A percentile compares a stretch with the other conserved stretches of the same genome.
These are phyloP conservation scores for Callaeas wilsoni DNA, from an alignment of 2,113 vertebrate species.

Conservation along the genomic window DNA sequence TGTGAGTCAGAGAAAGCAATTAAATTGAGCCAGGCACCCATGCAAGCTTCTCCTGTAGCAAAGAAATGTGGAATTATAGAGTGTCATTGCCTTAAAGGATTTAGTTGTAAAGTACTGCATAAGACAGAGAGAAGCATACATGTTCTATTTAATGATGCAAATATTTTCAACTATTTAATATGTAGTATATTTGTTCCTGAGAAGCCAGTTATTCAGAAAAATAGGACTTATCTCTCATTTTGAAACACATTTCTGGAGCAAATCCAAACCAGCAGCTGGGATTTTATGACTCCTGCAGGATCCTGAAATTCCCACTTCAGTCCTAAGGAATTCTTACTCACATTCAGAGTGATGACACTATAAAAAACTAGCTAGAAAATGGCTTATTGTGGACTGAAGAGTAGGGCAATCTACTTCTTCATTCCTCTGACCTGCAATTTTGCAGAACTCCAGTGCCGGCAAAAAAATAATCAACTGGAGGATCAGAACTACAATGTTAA, in stretches of 20 bases:
- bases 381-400: not conserved
- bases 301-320: constrained; percentile 13
- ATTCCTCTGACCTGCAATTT: constrained; percentile 25
- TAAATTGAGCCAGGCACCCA: constrained; percentile 24
- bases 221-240: constrained; percentile 14
- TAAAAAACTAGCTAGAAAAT: not conserved
- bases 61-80: not conserved
- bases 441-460: not conserved
- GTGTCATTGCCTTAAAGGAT: not conserved
- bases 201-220: constrained; percentile 33
- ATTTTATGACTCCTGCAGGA: constrained; percentile 48
- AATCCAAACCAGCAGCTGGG: constrained; percentile 57
- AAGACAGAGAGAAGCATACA: not conserved
- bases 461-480: not conserved
- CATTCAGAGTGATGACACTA: not conserved
- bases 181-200: not conserved
- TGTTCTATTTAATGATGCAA: not conserved
- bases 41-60: constrained; percentile 17
- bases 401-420: not conserved
- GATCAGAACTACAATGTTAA: not conserved
- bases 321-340: constrained; percentile 34
- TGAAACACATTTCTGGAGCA: constrained; percentile 36
- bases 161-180: constrained; percentile 30
- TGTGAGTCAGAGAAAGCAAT: constrained; percentile 16
- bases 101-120: constrained; percentile 12